phyloP scores from a whole-genome alignment of 53 echinoderm and acorn worm genomes.

The Crossaster papposus region DNA sequence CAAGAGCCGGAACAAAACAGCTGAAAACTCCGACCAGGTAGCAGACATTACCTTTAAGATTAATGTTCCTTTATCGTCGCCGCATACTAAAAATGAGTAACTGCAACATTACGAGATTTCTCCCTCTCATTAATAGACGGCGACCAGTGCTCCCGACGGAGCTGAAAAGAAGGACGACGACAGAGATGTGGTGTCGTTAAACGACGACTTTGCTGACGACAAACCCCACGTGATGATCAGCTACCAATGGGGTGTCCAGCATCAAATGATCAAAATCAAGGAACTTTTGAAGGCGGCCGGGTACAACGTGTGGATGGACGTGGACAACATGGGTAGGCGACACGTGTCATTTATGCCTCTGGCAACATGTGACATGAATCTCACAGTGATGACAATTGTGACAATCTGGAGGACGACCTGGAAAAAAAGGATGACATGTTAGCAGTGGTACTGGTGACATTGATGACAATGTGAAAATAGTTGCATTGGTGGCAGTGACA shows the following conservation, averaged over 20 bases:
- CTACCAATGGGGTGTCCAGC: conserved; percentile 92
- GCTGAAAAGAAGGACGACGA: conserved; percentile 5
- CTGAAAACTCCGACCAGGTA: neutral
- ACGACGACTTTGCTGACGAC: conserved; percentile 31
- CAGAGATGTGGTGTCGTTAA: neutral
- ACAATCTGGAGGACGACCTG: neutral
- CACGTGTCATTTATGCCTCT: neutral
- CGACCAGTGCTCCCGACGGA: conserved; percentile 4
- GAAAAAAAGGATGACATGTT: too few species aligned
- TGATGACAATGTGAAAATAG: too few species aligned
- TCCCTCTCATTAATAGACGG: neutral
- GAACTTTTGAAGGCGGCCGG: conserved; percentile 69
- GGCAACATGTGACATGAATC: too few species aligned
- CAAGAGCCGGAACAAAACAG: neutral
- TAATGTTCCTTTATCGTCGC: neutral
- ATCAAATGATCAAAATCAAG: conserved; percentile 72
- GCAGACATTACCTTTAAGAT: neutral
- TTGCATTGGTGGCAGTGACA: neutral
- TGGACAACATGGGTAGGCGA: conserved; percentile 79
- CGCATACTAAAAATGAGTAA: neutral
- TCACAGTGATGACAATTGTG: neutral
- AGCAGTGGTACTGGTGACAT: too few species aligned
- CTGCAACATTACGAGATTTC: neutral
- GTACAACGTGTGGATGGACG: conserved; percentile 92
- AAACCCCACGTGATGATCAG: conserved; percentile 87